Base-by-base conservation (phyloP, 2,888 invertebrate species). In the Tridacna gigas region DNA sequence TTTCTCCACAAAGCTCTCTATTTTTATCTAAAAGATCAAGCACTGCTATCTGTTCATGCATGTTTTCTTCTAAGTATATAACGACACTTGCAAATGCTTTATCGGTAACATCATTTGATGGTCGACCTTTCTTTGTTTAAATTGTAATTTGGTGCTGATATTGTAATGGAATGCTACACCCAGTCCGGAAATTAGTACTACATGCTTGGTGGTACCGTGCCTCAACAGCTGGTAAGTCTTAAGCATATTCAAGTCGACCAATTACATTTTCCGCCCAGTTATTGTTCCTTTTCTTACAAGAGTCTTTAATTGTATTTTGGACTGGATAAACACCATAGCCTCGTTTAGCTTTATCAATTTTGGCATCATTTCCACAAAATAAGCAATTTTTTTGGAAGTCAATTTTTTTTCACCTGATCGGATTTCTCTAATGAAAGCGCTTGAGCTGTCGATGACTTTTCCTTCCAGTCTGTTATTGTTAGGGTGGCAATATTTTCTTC, bases 21-120 rank as follows among this genome's bases (percentile, higher is more conserved):
- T 77, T 81, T 51, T 77, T 71, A 28, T 48, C 45, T 12, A 75
- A 47, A 22, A 84, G 76, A 28, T 84, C 79, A 60, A 22, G n/a
- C n/a, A 84, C 22, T 0, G 60, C 60, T 20, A 67, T 47, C 45
- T 69, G 74, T 22, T 60, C 67, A 51, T 51, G 0, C 15, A n/a
- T 56, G 60, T 75, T 28, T 3, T 22, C 25, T 26, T 74, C 74
- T 22, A 75, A 69, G 61, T 61, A 51, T 20, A 47, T 3, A 0
- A 80, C 26, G 5, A 60, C 47, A 15, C 75, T 12, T 0, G 15
- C 9, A 56, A 80, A 80, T 51, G 67, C 67, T 26, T 25, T 20
- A 37, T 37, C 60, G 15, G 22, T n/a, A 22, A n/a, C 48, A 0
- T 4, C 22, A 28, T 75, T 75, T 0, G 56, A 13, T 22, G 71